These are phyloP conservation scores for Thysanoteuthis rhombus DNA, from an alignment of 2,888 invertebrate species.

Conservation along the genomic window DNA sequence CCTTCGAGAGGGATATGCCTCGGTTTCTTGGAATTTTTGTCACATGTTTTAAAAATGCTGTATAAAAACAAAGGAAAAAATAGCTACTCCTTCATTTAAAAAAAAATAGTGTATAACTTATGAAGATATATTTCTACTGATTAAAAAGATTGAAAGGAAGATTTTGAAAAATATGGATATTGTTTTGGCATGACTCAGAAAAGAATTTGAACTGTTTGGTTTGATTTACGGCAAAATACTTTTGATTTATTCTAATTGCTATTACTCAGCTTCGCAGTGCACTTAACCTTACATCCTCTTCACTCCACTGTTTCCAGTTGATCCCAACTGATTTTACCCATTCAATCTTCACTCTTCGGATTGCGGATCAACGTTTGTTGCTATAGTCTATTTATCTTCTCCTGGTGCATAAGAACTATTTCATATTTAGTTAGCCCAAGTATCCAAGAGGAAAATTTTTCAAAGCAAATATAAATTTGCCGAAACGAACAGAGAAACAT, in stretches of 20 bases:
- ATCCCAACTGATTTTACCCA: neutral
- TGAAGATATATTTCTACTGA: no score
- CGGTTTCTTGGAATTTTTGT: neutral
- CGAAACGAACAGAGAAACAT: neutral
- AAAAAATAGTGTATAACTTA: no score
- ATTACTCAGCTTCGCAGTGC: neutral
- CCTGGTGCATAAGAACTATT: neutral
- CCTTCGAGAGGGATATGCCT: neutral
- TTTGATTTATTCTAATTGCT: neutral
- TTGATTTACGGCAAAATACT: neutral
- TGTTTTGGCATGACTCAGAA: neutral
- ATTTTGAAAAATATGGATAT: conserved; percentile 12
- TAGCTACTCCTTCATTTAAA: neutral
- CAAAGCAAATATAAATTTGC: neutral
- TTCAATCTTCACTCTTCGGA: neutral
- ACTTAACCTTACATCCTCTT: neutral
- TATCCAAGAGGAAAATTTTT: neutral
- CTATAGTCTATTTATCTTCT: neutral
- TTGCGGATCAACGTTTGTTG: neutral
- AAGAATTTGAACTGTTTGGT: neutral
- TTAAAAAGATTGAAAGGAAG: no score
- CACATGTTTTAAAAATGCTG: neutral
- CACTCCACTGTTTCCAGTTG: neutral
- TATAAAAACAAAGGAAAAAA: neutral
- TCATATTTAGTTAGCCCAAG: neutral